Base-by-base conservation (phyloP, 2,888 invertebrate genomes). In the Linhomoeus sp. region DNA sequence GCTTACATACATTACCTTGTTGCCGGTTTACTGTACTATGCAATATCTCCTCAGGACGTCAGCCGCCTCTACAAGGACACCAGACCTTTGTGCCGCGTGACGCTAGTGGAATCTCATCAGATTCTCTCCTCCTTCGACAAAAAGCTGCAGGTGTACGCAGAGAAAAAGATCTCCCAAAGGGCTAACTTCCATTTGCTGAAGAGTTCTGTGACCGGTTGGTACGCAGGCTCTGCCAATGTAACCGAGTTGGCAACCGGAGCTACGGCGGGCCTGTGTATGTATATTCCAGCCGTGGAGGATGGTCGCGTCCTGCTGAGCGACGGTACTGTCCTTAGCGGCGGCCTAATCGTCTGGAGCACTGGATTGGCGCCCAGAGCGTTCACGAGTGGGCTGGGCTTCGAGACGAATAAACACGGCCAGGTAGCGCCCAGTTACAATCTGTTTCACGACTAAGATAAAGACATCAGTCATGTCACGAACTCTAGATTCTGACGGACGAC, bases 341-440 rank as follows among this genome's bases (percentile, higher is more conserved):
- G 67, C 20, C 54, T 68, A 40, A 65, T 67, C 22, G 67, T 68
- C 14, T 68, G 68, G 68, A 67, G 67, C 51, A 65, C 68, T 3
- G 68, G 68, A 0, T 55, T 68, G 45, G 61, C 67, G 22, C 67
- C 67, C 1, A 53, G 62, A 41, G 51, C 51, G 12, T 66, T 68
- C 53, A 64, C 62, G 2, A 45, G 54, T 24, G 36, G 47, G 2
- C 51, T 66, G 25, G 50, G 55, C 42, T 53, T 63, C 17, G 51
- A 56, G 3, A 67, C 66, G 49, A 67, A 62, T 50, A 51, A 53
- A 19, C 55, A 58, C 44, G 68, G 67, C 33, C 67, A 67, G 59
- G 64, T 67, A 47, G 29, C 37, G 29, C 25, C 20, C n/a, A n/a
- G n/a, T n/a, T n/a, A n/a, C n/a, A n/a, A n/a, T n/a, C n/a, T n/a